A percentile compares a stretch with the other conserved stretches of the same genome.
These are phyloP conservation scores for Anorthoa munda DNA, from an alignment of 2,888 invertebrate species.

Conservation along the genomic window DNA sequence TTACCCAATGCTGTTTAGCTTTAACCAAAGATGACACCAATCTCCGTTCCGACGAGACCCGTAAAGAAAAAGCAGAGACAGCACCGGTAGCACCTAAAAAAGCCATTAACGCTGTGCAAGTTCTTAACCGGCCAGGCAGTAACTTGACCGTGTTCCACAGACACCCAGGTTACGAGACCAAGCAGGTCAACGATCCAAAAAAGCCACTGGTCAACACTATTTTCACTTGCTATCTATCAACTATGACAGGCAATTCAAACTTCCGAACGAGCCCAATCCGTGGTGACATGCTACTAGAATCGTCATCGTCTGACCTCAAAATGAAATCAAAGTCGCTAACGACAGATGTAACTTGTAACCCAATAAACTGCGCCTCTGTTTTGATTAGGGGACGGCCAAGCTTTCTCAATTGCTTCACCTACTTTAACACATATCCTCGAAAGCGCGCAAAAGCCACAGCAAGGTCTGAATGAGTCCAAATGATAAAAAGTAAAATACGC, in stretches of 20 bases:
- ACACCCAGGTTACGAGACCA: conserved; percentile 53
- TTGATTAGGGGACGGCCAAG: too few species aligned
- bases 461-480: too few species aligned
- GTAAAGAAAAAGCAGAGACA: not conserved
- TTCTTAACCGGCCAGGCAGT: conserved; percentile 46
- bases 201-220: conserved; percentile 44
- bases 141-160: conserved; percentile 58
- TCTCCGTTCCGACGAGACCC: not conserved
- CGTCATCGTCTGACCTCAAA: too few species aligned
- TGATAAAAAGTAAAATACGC: too few species aligned
- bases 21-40: not conserved
- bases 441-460: too few species aligned
- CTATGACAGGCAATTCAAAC: conserved; percentile 16
- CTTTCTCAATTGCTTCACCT: too few species aligned
- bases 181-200: conserved; percentile 27
- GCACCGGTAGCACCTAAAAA: not conserved
- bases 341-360: too few species aligned
- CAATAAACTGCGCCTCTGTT: too few species aligned
- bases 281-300: not conserved
- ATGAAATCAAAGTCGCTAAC: too few species aligned
- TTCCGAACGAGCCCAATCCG: not conserved
- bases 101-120: not conserved
- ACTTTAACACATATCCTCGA: too few species aligned
- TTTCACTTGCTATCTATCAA: conserved; percentile 63
- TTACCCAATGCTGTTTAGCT: conserved; percentile 39